These are phyloP conservation scores for Nestor notabilis DNA, from an alignment of 2,113 vertebrate genomes.

Conservation along the genomic window DNA sequence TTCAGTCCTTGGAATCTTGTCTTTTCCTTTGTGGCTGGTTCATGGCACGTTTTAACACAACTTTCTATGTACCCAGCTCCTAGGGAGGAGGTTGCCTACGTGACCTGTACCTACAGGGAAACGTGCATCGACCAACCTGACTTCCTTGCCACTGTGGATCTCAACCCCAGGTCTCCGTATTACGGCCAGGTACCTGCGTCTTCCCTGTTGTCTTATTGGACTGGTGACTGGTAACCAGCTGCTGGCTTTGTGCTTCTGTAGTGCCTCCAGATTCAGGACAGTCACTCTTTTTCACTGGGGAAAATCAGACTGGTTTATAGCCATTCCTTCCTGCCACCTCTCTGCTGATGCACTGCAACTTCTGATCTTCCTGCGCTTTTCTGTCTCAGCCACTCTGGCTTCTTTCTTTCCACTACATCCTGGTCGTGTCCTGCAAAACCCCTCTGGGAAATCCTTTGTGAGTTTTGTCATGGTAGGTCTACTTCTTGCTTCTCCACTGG, in stretches of 20 bases:
- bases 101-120: slow-evolving; percentile 15
- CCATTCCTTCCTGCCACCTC: not conserved
- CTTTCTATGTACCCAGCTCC: not conserved
- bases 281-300: too few relatives aligned
- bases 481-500: not conserved
- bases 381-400: not conserved
- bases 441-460: not conserved
- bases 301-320: rapidly evolving
- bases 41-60: rapidly evolving
- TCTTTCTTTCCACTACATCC: not conserved
- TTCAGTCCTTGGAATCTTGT: not conserved
- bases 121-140: not conserved
- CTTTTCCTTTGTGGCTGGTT: rapidly evolving
- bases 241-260: not conserved
- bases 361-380: not conserved
- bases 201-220: rapidly evolving
- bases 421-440: not conserved
- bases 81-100: slow-evolving; percentile 35
- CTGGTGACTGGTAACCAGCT: not conserved
- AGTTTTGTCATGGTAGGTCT: not conserved
- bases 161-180: not conserved
- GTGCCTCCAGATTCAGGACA: not conserved
- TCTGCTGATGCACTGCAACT: not conserved
- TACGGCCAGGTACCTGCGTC: slow-evolving; percentile 5
- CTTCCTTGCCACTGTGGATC: slow-evolving; percentile 42